Evolutionary conservation across 1,140 invertebrate species (phyloP).

Genomic region (Nomia melanderi): DNA sequence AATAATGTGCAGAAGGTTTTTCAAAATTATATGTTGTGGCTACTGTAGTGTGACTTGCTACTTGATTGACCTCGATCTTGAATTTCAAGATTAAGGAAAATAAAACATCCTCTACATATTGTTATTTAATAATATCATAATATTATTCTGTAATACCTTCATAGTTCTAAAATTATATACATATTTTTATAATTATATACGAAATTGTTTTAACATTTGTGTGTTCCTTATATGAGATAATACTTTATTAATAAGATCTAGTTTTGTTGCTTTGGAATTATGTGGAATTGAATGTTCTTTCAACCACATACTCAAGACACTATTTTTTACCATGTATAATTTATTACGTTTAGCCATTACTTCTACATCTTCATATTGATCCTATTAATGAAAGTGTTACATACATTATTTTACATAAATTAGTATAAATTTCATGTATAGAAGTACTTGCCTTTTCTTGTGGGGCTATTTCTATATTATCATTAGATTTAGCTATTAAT

Average conservation of each 20-base stretch:
- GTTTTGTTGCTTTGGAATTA: constrained; percentile 6
- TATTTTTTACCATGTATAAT: not conserved
- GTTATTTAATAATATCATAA: not conserved
- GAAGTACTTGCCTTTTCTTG: not conserved
- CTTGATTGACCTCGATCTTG: too few relatives aligned
- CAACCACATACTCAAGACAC: constrained; percentile 28
- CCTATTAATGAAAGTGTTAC: constrained; percentile 15
- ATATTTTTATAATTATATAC: not conserved
- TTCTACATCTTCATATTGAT: constrained; percentile 4
- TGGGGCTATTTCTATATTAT: not conserved
- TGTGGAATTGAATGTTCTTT: constrained; percentile 25
- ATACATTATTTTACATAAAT: not conserved
- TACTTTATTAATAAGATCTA: constrained; percentile 37
- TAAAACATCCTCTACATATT: not conserved
- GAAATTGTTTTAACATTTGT: constrained; percentile 16
- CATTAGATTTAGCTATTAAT: not conserved
- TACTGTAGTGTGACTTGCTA: too few relatives aligned
- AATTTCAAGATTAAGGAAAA: too few relatives aligned
- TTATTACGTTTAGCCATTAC: constrained; percentile 17
- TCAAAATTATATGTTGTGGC: too few relatives aligned
- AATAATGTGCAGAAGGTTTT: too few relatives aligned
- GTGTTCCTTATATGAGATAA: constrained; percentile 23
- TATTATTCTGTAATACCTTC: constrained; percentile 3
- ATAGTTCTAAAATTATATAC: not conserved
- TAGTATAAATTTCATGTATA: not conserved